phyloP scores from a whole-genome alignment of 2,888 invertebrate species.

The Xestobium rufovillosum region DNA sequence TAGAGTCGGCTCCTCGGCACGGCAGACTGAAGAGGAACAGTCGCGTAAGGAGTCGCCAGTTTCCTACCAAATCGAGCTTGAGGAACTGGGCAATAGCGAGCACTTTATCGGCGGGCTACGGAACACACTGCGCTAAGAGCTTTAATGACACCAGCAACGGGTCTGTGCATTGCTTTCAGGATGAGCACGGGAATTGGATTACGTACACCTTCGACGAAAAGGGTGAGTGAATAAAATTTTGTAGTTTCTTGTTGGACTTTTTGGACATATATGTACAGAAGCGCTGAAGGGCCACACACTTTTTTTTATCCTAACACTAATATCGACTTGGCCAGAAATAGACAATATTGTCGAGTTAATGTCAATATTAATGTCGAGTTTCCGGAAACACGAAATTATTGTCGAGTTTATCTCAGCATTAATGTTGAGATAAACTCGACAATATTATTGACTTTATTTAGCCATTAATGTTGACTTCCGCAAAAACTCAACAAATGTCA shows the following conservation, averaged over 20 bases:
- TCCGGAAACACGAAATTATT: too few relatives aligned
- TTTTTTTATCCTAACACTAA: too few relatives aligned
- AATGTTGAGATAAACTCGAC: too few relatives aligned
- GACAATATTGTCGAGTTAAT: too few relatives aligned
- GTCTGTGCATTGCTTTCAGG: constrained; percentile 78
- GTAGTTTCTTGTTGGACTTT: constrained; percentile 4
- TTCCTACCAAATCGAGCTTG: constrained; percentile 21
- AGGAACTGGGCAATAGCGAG: constrained; percentile 41
- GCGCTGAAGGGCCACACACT: too few relatives aligned
- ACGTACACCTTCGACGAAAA: constrained; percentile 81
- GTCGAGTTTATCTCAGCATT: too few relatives aligned
- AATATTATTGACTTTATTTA: too few relatives aligned
- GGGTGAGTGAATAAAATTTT: constrained; percentile 48
- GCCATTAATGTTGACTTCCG: too few relatives aligned
- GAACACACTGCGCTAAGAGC: constrained; percentile 66
- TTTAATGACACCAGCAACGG: constrained; percentile 79
- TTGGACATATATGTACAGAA: too few relatives aligned
- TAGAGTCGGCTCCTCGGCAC: constrained; percentile 24
- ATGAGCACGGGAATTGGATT: constrained; percentile 81
- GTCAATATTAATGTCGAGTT: too few relatives aligned
- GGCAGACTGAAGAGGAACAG: constrained; percentile 25
- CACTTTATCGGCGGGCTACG: constrained; percentile 41
- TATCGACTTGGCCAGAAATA: too few relatives aligned
- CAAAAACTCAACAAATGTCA: too few relatives aligned
- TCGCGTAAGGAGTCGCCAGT: constrained; percentile 21